A percentile compares a stretch with the other conserved stretches of the same genome.
Evolutionary conservation across 2,113 vertebrate genomes (phyloP).

Genomic region (Engystomops pustulosus): DNA sequence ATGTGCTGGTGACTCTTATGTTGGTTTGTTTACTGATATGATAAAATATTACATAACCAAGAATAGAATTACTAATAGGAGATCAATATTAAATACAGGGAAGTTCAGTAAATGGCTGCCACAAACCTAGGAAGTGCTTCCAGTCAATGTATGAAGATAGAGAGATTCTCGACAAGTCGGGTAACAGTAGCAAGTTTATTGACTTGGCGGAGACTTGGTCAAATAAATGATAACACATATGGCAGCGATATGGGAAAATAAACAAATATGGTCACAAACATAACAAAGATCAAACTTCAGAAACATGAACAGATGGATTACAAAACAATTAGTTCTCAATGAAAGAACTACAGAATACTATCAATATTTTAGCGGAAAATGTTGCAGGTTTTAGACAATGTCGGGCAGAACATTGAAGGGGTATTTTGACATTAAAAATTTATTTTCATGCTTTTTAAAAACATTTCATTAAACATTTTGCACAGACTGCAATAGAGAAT

Average conservation of each 20-base stretch:
- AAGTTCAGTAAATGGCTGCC: background rate
- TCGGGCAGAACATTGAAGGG: too few relatives aligned
- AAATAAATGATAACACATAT: constrained; percentile 36
- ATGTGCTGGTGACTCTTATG: background rate
- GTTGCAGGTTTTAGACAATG: too few relatives aligned
- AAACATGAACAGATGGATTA: too few relatives aligned
- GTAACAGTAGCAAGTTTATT: background rate
- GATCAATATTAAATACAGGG: constrained; percentile 31
- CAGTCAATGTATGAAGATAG: background rate
- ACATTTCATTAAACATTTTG: too few relatives aligned
- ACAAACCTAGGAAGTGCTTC: background rate
- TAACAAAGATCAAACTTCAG: background rate
- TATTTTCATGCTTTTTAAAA: too few relatives aligned
- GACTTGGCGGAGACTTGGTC: background rate
- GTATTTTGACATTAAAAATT: too few relatives aligned
- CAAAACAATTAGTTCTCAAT: too few relatives aligned
- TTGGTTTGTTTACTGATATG: background rate
- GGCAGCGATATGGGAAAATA: background rate
- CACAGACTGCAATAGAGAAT: too few relatives aligned
- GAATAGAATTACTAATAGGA: constrained; percentile 18
- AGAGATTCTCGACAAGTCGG: background rate
- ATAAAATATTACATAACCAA: background rate
- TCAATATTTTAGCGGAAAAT: too few relatives aligned
- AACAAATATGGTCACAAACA: background rate
- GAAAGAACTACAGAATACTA: too few relatives aligned